These are phyloP conservation scores for Podarcis cretensis DNA, from an alignment of 2,113 vertebrate species.

Conservation along the genomic window DNA sequence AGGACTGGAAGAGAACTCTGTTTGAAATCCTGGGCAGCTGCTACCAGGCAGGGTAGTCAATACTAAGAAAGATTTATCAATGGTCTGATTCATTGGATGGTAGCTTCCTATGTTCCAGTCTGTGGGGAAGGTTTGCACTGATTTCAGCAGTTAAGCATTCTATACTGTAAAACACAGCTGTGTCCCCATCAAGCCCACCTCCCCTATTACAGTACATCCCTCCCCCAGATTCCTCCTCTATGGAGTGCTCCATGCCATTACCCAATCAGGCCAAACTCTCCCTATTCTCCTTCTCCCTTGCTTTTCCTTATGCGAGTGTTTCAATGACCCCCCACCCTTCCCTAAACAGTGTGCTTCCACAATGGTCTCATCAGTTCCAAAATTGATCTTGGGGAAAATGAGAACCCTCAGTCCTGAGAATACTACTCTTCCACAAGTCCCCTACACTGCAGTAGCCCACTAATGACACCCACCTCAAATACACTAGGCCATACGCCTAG, in stretches of 20 bases:
- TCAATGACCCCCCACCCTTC: not conserved
- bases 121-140: accelerated
- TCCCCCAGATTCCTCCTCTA: not conserved
- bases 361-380: not conserved
- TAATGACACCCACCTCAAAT: not conserved
- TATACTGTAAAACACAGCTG: too few relatives aligned
- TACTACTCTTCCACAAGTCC: not conserved
- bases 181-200: not conserved
- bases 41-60: too few relatives aligned
- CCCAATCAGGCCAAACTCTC: not conserved
- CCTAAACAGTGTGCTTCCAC: not conserved
- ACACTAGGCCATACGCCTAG: too few relatives aligned
- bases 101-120: too few relatives aligned
- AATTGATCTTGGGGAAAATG: too few relatives aligned
- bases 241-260: not conserved
- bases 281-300: not conserved
- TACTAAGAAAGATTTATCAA: too few relatives aligned
- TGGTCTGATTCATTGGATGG: too few relatives aligned
- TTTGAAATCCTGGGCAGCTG: too few relatives aligned
- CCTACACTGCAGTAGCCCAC: not conserved
- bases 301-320: not conserved
- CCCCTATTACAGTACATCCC: not conserved
- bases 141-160: not conserved
- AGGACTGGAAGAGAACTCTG: too few relatives aligned
- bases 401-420: too few relatives aligned